Evolutionary conservation across 2,888 invertebrate species (phyloP).

Genomic region (Phymatocera aterrima): DNA sequence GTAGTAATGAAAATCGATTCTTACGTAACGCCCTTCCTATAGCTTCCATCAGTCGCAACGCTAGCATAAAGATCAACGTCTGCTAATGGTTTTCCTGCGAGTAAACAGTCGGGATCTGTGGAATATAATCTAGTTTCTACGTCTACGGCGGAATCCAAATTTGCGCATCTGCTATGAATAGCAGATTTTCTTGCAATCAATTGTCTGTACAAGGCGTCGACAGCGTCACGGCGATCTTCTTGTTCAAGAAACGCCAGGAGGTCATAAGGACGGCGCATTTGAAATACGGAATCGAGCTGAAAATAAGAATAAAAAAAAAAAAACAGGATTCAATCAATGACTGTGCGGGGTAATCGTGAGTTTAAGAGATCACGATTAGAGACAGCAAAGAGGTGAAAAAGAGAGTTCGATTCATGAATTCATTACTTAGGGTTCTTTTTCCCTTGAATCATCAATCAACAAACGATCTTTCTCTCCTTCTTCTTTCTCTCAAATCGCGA

Average conservation of each 20-base stretch:
- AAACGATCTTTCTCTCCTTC: no score
- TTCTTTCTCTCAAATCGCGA: no score
- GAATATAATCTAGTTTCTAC: conserved; percentile 79
- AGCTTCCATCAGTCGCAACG: conserved; percentile 78
- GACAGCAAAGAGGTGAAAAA: no score
- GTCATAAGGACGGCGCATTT: conserved; percentile 84
- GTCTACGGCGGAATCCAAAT: conserved; percentile 79
- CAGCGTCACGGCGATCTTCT: conserved; percentile 81
- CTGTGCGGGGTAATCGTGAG: neutral
- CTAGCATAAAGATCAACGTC: conserved; percentile 83
- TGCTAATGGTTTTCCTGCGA: conserved; percentile 80
- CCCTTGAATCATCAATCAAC: no score
- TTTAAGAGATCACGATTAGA: no score
- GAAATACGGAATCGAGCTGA: conserved; percentile 85
- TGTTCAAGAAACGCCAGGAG: conserved; percentile 86
- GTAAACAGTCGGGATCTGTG: conserved; percentile 81
- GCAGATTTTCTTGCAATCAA: conserved; percentile 80
- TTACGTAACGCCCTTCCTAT: conserved; percentile 75
- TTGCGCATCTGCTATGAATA: conserved; percentile 80
- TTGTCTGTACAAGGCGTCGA: conserved; percentile 80
- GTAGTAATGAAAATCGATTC: conserved; percentile 27
- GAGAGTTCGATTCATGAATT: no score
- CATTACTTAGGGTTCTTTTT: no score
- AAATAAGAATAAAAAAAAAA: conserved; percentile 56
- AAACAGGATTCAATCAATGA: neutral